Conservation (phyloP, 2,797 vertebrate genomes). For the Crotalus adamanteus region DNA sequence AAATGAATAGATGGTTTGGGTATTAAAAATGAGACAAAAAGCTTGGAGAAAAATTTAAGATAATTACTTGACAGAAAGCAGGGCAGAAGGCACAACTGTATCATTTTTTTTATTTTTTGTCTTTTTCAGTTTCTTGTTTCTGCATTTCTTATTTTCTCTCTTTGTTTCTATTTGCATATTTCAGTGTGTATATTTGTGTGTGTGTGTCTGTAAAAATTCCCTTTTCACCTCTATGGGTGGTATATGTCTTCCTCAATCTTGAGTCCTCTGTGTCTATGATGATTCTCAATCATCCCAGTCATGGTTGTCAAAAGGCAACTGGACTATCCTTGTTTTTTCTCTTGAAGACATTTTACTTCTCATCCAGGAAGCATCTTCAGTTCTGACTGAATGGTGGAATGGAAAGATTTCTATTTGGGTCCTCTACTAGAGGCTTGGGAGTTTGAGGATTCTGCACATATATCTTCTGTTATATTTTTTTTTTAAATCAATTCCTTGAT, state of each 20-base stretch:
- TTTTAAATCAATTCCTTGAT: background rate
- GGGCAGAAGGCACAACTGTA: background rate
- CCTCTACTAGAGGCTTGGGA: background rate
- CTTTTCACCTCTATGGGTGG: background rate
- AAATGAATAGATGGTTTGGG: background rate
- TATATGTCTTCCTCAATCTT: background rate
- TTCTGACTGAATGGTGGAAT: background rate
- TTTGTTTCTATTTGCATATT: background rate
- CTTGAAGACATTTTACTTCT: background rate
- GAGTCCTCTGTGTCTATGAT: background rate
- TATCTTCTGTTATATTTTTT: background rate
- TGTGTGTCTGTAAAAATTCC: background rate
- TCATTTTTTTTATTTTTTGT: background rate
- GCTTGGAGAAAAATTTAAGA: background rate
- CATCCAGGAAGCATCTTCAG: background rate
- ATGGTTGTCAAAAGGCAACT: background rate
- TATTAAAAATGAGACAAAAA: background rate
- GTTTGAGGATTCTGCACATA: slow-evolving; percentile 8
- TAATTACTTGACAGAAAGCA: background rate
- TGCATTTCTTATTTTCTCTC: background rate
- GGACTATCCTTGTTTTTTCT: background rate
- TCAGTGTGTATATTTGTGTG: too few relatives aligned
- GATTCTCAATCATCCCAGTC: background rate
- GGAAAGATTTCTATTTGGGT: background rate
- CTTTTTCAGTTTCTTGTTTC: background rate